phyloP scores from a whole-genome alignment of 1,140 invertebrate species.

The Vanessa atalanta region DNA sequence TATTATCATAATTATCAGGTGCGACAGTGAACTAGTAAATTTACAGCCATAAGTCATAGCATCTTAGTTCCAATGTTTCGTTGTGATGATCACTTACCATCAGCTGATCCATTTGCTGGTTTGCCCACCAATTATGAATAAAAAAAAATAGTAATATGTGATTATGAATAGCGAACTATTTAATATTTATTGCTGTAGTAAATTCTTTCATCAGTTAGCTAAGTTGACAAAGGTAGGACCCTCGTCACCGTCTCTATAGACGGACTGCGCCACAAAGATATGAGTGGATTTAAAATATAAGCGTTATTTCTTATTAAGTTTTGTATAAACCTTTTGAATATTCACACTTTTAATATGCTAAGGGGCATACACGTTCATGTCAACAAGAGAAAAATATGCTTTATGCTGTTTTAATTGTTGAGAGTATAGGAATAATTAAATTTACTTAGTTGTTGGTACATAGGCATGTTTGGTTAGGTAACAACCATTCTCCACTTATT shows the following conservation, averaged over 20 bases:
- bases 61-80: too few relatives aligned
- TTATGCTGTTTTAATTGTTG: too few relatives aligned
- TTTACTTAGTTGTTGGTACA: too few relatives aligned
- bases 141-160: neutral
- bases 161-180: neutral
- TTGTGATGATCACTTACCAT: too few relatives aligned
- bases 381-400: too few relatives aligned
- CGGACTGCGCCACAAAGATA: conserved; percentile 24
- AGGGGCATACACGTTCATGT: neutral
- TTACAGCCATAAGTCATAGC: too few relatives aligned
- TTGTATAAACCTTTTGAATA: conserved; percentile 8
- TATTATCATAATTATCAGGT: too few relatives aligned
- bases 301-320: conserved; percentile 13
- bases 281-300: conserved; percentile 22
- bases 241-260: conserved; percentile 19
- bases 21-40: too few relatives aligned
- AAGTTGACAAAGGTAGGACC: conserved; percentile 22
- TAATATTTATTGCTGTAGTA: conserved; percentile 20
- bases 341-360: conserved; percentile 1
- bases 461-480: too few relatives aligned
- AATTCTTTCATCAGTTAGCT: conserved; percentile 17
- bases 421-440: too few relatives aligned
- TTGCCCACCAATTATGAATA: neutral
- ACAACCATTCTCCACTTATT: too few relatives aligned
- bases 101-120: too few relatives aligned